phyloP scores from a whole-genome alignment of 1,140 invertebrate species.

The Trissolcus basalis region DNA sequence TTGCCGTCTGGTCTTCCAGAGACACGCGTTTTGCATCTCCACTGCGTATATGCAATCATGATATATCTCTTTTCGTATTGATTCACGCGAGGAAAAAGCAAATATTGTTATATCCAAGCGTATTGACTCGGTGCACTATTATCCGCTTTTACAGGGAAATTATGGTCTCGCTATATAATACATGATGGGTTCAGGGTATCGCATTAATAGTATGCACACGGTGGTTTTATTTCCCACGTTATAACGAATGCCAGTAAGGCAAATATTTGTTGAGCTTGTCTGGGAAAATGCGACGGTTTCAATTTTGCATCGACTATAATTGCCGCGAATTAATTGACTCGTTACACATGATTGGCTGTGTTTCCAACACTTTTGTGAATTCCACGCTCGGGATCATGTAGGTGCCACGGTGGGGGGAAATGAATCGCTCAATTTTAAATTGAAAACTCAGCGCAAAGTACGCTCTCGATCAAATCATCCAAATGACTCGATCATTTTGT shows the following conservation, averaged over 20 bases:
- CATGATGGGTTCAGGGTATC: conserved; percentile 2
- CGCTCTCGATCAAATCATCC: too few species aligned
- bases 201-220: conserved; percentile 8
- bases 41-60: conserved; percentile 1
- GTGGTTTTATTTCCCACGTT: conserved; percentile 17
- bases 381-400: too few species aligned
- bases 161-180: not conserved
- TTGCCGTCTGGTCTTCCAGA: conserved; percentile 18
- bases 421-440: too few species aligned
- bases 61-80: conserved; percentile 20
- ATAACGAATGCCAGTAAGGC: not conserved
- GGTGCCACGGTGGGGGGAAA: too few species aligned
- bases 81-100: conserved; percentile 22
- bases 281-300: conserved; percentile 7
- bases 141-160: conserved; percentile 16
- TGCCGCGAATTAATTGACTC: conserved; percentile 8
- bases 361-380: too few species aligned
- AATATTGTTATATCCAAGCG: conserved; percentile 24
- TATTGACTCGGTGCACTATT: conserved; percentile 27
- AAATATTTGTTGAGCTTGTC: conserved; percentile 12
- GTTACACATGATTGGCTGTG: not conserved
- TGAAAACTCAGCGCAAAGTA: too few species aligned
- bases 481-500: too few species aligned
- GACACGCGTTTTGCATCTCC: conserved; percentile 49
- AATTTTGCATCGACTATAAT: not conserved